A percentile compares a stretch with the other conserved stretches of the same genome.
Conservation (phyloP, 1,140 invertebrate genomes). For the Archivesica marissinica region DNA sequence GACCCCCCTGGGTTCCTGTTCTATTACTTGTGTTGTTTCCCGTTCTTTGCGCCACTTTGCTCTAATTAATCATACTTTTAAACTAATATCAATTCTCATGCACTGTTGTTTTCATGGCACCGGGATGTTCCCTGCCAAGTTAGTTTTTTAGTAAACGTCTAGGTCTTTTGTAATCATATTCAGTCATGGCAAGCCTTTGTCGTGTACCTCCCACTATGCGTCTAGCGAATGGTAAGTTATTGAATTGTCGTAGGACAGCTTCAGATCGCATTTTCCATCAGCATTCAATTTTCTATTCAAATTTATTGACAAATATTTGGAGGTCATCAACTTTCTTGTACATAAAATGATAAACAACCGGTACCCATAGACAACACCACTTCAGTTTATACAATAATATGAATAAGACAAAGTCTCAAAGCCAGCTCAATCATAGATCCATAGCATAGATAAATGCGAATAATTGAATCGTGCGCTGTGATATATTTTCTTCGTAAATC, state of each 20-base stretch:
- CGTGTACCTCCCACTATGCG: conserved; percentile 19
- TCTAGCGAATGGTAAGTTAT: conserved; percentile 18
- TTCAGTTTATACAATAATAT: too few relatives aligned
- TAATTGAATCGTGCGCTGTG: too few relatives aligned
- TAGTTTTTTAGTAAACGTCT: not conserved
- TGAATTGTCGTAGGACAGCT: not conserved
- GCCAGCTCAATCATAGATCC: not conserved
- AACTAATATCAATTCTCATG: too few relatives aligned
- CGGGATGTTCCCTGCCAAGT: not conserved
- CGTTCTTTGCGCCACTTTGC: too few relatives aligned
- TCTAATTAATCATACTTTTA: too few relatives aligned
- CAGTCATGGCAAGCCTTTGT: conserved; percentile 32
- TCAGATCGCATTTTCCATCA: not conserved
- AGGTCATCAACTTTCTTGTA: not conserved
- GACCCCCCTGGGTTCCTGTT: too few relatives aligned
- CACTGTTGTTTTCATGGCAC: not conserved
- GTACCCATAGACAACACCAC: not conserved
- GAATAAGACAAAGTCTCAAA: not conserved
- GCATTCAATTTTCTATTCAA: not conserved
- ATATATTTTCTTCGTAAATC: too few relatives aligned
- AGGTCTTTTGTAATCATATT: not conserved
- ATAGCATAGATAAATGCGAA: too few relatives aligned
- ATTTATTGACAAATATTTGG: conserved; percentile 1
- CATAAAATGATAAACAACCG: not conserved
- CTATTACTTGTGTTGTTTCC: too few relatives aligned